phyloP scores from a whole-genome alignment of 1,140 invertebrate genomes.

The Drosophila takahashii region DNA sequence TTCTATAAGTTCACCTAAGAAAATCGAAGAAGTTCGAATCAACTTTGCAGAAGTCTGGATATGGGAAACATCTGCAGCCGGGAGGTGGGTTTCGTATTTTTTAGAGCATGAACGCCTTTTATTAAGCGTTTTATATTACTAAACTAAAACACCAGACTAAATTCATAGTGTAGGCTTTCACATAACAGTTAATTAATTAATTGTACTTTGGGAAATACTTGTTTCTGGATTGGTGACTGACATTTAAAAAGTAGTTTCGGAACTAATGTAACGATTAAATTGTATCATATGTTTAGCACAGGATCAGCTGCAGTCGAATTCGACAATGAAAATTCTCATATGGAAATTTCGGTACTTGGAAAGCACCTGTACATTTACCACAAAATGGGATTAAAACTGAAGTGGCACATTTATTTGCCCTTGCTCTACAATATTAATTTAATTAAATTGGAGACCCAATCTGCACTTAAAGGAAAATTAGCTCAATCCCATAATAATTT shows the following conservation, averaged over 20 bases:
- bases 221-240: not conserved
- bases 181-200: not conserved
- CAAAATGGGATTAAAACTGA: too few relatives aligned
- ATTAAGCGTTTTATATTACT: not conserved
- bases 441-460: too few relatives aligned
- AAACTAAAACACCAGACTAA: not conserved
- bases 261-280: too few relatives aligned
- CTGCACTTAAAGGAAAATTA: not conserved
- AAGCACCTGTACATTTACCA: too few relatives aligned
- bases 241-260: too few relatives aligned
- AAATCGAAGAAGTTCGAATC: slow-evolving; percentile 5
- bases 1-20: not conserved
- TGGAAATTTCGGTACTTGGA: too few relatives aligned
- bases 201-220: not conserved
- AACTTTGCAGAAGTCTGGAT: slow-evolving; percentile 30
- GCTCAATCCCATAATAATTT: not conserved
- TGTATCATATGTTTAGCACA: too few relatives aligned
- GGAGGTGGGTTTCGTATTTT: slow-evolving; percentile 21
- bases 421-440: too few relatives aligned
- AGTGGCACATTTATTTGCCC: too few relatives aligned
- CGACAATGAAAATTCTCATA: too few relatives aligned
- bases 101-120: not conserved
- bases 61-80: slow-evolving; percentile 5
- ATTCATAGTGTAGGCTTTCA: not conserved
- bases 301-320: too few relatives aligned